These are phyloP conservation scores for Blomia tropicalis DNA, from an alignment of 2,888 invertebrate species.

Conservation along the genomic window DNA sequence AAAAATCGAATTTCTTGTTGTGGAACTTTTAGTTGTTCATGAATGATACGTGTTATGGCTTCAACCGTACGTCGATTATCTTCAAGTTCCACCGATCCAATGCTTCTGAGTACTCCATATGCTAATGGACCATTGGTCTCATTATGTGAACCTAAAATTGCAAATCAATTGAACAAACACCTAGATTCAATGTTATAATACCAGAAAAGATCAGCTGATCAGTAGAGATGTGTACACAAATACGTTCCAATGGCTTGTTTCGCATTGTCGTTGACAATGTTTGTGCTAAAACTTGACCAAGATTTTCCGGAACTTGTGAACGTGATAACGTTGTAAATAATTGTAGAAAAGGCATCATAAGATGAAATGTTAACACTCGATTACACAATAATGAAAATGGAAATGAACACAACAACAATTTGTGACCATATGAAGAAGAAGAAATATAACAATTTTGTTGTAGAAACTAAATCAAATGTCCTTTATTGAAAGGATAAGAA, in stretches of 20 bases:
- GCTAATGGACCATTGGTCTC: neutral
- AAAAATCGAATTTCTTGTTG: neutral
- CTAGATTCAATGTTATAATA: neutral
- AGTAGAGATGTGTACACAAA: conserved; percentile 10
- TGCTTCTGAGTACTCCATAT: neutral
- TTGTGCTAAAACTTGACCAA: neutral
- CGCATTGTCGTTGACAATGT: neutral
- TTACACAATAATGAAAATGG: neutral
- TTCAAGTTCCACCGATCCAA: conserved; percentile 10
- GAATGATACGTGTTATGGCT: neutral
- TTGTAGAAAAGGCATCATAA: conserved; percentile 21
- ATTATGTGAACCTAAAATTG: conserved; percentile 5
- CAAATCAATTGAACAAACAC: neutral
- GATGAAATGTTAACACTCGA: neutral
- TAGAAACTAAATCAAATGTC: too few relatives aligned
- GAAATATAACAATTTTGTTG: neutral
- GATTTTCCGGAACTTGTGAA: conserved; percentile 13
- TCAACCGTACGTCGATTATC: conserved; percentile 15
- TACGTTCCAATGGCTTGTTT: conserved; percentile 16
- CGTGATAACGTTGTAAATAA: conserved; percentile 12
- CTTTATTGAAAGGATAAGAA: neutral
- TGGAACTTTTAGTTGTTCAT: neutral
- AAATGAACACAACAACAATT: neutral
- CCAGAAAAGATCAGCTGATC: conserved; percentile 19
- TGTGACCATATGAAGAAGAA: neutral